Evolutionary conservation across 2,113 vertebrate species (phyloP), one percentile per base, ranked within the genome.

Genomic region (Rhinolophus sinicus): DNA sequence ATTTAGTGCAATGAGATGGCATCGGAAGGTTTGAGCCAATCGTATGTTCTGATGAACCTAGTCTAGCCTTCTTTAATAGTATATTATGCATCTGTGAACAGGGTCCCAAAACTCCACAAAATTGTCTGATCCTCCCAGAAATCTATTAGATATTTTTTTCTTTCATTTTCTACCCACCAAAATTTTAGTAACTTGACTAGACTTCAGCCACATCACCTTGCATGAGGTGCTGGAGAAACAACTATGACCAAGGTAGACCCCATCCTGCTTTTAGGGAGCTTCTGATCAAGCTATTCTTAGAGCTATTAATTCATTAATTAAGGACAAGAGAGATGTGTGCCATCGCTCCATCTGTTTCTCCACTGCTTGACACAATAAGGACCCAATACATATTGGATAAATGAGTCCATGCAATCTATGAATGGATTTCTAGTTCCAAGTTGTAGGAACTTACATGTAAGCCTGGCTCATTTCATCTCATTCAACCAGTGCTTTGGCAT

Each of bases 101-200:
- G 8, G 0, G 8, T 60, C 35, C 8, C 28, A 38, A 70, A 94
- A 67, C 1, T 0, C 9, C 35, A 70, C 38, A 78, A 19, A 62
- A 30, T 24, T 15, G 11, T 95, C 38, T 72, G 24, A 73, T 35
- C 30, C 28, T 91, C 56, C 40, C 9, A 83, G 58, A 95, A 96
- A 94, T 50, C 11, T 40, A 81, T 56, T 12, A 70, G 21, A 13
- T 47, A 30, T 30, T 60, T 69, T 89, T 62, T 67, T 26, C 64
- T 62, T 76, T 26, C 11, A 16, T 33, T 92, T 92, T 73, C 60
- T 60, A 44, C 3, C 22, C 26, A 50, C 12, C 12, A 52, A 16
- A 35, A 19, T 69, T 69, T 40, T 8, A 47, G n/a, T 62, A 38
- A 65, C 24, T 11, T 38, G 35, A 83, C 19, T 47, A 70, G 72